These are phyloP conservation scores for Pseudochirops cupreus DNA, from an alignment of 2,797 vertebrate genomes.

Conservation along the genomic window DNA sequence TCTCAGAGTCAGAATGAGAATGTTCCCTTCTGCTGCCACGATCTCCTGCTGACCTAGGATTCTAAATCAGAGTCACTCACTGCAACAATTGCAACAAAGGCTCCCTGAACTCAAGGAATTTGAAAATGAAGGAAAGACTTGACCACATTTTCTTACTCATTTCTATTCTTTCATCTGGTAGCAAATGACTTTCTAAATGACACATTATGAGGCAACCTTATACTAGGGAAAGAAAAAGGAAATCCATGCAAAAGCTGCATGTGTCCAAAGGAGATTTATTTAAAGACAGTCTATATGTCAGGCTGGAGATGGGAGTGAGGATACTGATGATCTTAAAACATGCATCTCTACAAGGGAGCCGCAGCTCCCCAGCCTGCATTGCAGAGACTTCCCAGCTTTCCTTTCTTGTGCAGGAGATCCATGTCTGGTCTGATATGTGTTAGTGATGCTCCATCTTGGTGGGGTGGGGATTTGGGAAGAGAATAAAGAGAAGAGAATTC, in stretches of 20 bases:
- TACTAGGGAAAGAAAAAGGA: background rate
- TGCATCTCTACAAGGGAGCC: background rate
- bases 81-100: background rate
- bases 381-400: background rate
- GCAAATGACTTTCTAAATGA: background rate
- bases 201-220: background rate
- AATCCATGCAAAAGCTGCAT: background rate
- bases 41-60: background rate
- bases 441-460: background rate
- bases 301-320: background rate
- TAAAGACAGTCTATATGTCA: too few species aligned
- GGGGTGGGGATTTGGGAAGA: too few species aligned
- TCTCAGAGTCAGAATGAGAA: background rate
- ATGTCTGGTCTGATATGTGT: background rate
- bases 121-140: background rate
- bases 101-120: background rate
- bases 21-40: background rate
- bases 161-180: background rate
- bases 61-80: background rate
- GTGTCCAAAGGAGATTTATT: background rate
- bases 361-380: background rate
- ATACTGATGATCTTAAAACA: background rate
- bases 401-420: background rate
- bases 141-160: background rate
- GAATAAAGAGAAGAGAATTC: background rate